Base-by-base conservation (phyloP, 2,888 invertebrate species). In the Agonopterix heracliana region DNA sequence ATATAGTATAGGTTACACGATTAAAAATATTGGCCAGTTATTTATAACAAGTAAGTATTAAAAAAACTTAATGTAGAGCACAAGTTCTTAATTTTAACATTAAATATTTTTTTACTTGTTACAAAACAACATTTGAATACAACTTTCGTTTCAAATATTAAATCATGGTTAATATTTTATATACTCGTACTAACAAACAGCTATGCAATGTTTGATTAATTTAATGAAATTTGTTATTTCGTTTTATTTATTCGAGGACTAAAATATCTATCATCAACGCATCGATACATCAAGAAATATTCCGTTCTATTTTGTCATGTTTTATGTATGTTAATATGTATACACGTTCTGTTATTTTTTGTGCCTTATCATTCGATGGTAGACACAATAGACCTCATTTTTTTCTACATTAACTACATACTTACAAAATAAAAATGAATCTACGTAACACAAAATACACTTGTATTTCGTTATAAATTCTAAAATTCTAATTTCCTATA, bases 11-110 rank as follows among this genome's bases (percentile, higher is more conserved):
- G 46, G 26, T n/a, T 47, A 41, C 26, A 26, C 26, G 26, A 61
- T 65, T 58, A 51, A 59, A 63, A 68, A 72, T 63, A 69, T 71
- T 69, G 69, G 75, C 68, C 70, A 69, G 70, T 72, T 63, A 67
- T 64, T 72, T 63, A 67, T 64, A 63, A 62, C 63, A 56, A 55
- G 54, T 62, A 61, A 60, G 2, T 11, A 38, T 36, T 12, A 35
- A 51, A 66, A 17, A 26, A 71, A 72, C 66, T 61, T 63, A 68
- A 68, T 59, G 64, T 65, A 66, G 66, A 66, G 68, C 26, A 26
- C 66, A 73, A 68, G 60, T 63, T 63, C 61, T 67, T 70, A 48
- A 46, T 17, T 40, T 9, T 46, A 26, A 46, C 36, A 12, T 36
- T 45, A 10, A 14, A 38, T 42, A 11, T 8, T 9, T 45, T 12